Base-by-base conservation (phyloP, 2,113 vertebrate species). In the Gobius niger region DNA sequence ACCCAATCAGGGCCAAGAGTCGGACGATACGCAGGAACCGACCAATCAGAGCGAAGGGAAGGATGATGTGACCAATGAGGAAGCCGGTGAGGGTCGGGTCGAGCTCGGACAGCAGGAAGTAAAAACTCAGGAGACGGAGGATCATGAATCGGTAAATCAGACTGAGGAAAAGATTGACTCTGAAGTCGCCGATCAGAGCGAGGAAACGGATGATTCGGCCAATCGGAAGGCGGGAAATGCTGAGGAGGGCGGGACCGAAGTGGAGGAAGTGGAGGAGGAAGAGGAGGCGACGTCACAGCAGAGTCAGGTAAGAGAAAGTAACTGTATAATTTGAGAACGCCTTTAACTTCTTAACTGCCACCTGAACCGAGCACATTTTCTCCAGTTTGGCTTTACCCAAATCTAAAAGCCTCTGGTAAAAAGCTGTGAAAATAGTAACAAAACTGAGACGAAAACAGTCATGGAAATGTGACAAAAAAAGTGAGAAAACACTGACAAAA, bases 231-330 rank as follows among this genome's bases (percentile, higher is more conserved):
- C 7, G 12, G 56, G 9, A 42, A 60, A 60, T 8, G 13, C 4
- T 7, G 34, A 59, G 13, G 34, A 59, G 54, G 34, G 34, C 54
- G 44, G 42, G 52, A 54, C 8, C 12, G n/a, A 8, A 4, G 6
- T 49, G 15, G 15, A 49, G 4, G 50, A 3, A 0, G 7, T 16
- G 1, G 0, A 40, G 11, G 14, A 57, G 7, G 8, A 47, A 0
- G 16, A 40, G 0, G 71, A 12, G 9, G 46, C 18, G 70, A 70
- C 8, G 0, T 78, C 82, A 9, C 49, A 63, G 52, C 66, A 47
- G 51, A 75, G 7, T 3, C 77, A 85, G 79, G 86, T 87, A 80
- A 44, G 82, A 66, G 6, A 34, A 34, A 34, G 24, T 34, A 34
- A 34, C 24, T 2, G 24, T 24, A 24, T n/a, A n/a, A n/a, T n/a